phyloP scores from a whole-genome alignment of 2,113 vertebrate species.

The Acrocephalus arundinaceus region DNA sequence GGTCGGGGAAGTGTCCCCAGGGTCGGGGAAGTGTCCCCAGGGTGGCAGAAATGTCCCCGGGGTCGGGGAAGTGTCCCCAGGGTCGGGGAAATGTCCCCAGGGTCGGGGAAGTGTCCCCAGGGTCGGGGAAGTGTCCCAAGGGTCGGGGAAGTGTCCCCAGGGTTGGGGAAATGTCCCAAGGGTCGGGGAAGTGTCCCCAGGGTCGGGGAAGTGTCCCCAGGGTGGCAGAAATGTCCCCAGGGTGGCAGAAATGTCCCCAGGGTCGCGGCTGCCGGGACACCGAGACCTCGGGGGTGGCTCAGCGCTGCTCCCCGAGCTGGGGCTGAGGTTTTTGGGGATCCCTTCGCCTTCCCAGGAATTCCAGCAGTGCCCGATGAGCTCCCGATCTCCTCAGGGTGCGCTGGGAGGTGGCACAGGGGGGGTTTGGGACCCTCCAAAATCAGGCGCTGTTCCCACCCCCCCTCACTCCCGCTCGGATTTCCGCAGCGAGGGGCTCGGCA shows the following conservation, averaged over 20 bases:
- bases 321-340: not conserved
- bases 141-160: too few species aligned
- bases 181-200: too few species aligned
- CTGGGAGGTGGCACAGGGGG: not conserved
- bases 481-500: too few species aligned
- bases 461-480: not conserved
- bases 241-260: too few species aligned
- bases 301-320: too few species aligned
- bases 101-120: not conserved
- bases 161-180: too few species aligned
- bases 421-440: not conserved
- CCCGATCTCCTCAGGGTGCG: not conserved
- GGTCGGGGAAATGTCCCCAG: too few species aligned
- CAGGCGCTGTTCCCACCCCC: fast-evolving
- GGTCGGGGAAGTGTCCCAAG: too few species aligned
- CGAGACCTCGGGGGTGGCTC: not conserved
- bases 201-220: too few species aligned
- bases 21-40: not conserved
- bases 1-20: not conserved
- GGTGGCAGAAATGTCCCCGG: too few species aligned
- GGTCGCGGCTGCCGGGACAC: not conserved
- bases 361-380: not conserved
- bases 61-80: too few species aligned
- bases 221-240: too few species aligned
- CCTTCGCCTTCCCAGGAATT: fast-evolving